A percentile compares a stretch with the other conserved stretches of the same genome.
Evolutionary conservation across 2,113 vertebrate genomes (phyloP).

Genomic region (Leiothrix lutea): DNA sequence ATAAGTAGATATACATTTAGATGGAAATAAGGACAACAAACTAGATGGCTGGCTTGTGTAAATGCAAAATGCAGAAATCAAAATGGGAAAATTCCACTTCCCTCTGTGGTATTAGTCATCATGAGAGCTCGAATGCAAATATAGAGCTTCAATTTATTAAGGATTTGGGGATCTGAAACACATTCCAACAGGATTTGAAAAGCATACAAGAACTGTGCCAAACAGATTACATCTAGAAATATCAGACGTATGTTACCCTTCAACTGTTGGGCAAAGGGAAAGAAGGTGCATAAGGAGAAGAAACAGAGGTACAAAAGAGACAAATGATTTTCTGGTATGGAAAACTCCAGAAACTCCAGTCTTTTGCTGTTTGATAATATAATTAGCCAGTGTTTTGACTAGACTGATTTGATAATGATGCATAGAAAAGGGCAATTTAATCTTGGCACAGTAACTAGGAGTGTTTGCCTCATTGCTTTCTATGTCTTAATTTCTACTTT

Average conservation of each 20-base stretch:
- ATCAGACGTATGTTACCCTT: conserved; percentile 6
- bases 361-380: conserved; percentile 56
- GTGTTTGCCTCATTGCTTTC: conserved; percentile 58
- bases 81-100: conserved; percentile 51
- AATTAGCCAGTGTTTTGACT: conserved; percentile 68
- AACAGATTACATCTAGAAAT: conserved; percentile 11
- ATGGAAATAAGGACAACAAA: not conserved
- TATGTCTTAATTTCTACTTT: conserved; percentile 64
- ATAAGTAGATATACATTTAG: not conserved
- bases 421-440: conserved; percentile 67
- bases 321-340: not conserved
- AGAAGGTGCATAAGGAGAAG: not conserved
- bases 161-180: conserved; percentile 47
- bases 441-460: conserved; percentile 50
- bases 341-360: conserved; percentile 51
- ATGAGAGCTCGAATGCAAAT: conserved; percentile 27
- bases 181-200: conserved; percentile 57
- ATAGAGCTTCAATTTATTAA: conserved; percentile 56
- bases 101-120: conserved; percentile 36
- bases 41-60: not conserved
- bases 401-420: conserved; percentile 68
- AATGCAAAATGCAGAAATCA: conserved; percentile 32
- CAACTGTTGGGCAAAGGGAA: not conserved
- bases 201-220: not conserved
- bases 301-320: not conserved